phyloP scores from a whole-genome alignment of 2,797 vertebrate species.

The Poeciliopsis presidionis region DNA sequence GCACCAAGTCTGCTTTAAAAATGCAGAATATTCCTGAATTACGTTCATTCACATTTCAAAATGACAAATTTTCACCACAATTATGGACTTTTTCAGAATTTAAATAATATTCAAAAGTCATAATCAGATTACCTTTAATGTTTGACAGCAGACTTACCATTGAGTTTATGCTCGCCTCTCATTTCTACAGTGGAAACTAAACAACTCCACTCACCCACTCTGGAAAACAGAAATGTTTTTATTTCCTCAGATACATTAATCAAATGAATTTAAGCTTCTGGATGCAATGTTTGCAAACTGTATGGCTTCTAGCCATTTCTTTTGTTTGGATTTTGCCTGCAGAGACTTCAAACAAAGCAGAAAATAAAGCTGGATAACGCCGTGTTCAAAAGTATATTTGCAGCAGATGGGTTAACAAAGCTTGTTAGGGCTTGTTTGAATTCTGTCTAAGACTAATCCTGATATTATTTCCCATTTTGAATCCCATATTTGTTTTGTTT shows the following conservation, averaged over 20 bases:
- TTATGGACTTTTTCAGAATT: background rate
- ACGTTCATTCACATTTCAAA: background rate
- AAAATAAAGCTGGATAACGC: background rate
- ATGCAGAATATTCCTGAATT: background rate
- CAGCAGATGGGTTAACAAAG: constrained; percentile 2
- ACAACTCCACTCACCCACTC: background rate
- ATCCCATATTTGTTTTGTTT: background rate
- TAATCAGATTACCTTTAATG: background rate
- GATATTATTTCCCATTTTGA: background rate
- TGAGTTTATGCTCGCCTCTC: background rate
- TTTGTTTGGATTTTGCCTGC: background rate
- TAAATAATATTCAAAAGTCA: background rate
- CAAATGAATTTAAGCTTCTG: background rate
- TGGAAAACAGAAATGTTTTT: background rate
- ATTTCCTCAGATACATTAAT: background rate
- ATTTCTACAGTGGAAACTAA: background rate
- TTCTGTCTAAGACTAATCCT: background rate
- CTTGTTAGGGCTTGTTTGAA: constrained; percentile 1
- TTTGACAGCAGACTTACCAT: constrained; percentile 11
- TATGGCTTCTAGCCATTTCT: background rate
- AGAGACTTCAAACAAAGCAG: background rate
- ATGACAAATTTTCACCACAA: background rate
- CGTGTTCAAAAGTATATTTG: background rate
- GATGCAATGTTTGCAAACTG: background rate
- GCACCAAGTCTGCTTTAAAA: background rate